These are phyloP conservation scores for Stenotaenia linearis DNA, from an alignment of 2,888 invertebrate genomes.

Conservation along the genomic window DNA sequence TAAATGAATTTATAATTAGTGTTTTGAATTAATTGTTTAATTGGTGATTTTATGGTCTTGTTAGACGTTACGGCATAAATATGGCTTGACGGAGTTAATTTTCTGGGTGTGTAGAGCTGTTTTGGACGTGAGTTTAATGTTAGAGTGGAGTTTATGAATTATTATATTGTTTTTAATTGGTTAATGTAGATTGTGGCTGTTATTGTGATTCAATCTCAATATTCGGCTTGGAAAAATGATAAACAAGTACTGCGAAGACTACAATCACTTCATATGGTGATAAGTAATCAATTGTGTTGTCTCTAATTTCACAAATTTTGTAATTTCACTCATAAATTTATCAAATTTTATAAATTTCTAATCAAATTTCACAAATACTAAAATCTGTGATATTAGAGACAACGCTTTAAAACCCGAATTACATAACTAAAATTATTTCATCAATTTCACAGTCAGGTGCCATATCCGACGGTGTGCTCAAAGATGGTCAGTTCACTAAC, in stretches of 20 bases:
- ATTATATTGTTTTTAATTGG: too few species aligned
- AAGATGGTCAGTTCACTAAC: not conserved
- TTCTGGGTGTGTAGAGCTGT: slow-evolving; percentile 50
- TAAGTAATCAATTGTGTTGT: not conserved
- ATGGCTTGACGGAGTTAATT: slow-evolving; percentile 52
- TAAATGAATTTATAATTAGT: slow-evolving; percentile 42
- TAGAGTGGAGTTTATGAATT: too few species aligned
- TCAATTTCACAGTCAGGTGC: not conserved
- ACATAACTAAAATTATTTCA: too few species aligned
- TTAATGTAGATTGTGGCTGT: slow-evolving; percentile 48
- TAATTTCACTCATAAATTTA: too few species aligned
- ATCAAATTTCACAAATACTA: too few species aligned
- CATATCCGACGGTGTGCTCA: not conserved
- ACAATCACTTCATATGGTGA: slow-evolving; percentile 51
- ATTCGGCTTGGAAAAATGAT: slow-evolving; percentile 54
- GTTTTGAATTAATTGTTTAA: not conserved
- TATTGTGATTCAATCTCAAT: slow-evolving; percentile 53
- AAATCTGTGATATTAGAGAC: too few species aligned
- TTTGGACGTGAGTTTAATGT: slow-evolving; percentile 44
- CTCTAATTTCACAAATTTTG: not conserved
- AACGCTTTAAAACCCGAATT: not conserved
- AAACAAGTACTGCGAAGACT: slow-evolving; percentile 50
- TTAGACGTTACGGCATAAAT: slow-evolving; percentile 51
- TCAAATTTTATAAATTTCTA: too few species aligned
- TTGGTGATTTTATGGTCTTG: slow-evolving; percentile 39